Conservation (phyloP, 2,888 invertebrate species). For the Cantharis rustica region DNA sequence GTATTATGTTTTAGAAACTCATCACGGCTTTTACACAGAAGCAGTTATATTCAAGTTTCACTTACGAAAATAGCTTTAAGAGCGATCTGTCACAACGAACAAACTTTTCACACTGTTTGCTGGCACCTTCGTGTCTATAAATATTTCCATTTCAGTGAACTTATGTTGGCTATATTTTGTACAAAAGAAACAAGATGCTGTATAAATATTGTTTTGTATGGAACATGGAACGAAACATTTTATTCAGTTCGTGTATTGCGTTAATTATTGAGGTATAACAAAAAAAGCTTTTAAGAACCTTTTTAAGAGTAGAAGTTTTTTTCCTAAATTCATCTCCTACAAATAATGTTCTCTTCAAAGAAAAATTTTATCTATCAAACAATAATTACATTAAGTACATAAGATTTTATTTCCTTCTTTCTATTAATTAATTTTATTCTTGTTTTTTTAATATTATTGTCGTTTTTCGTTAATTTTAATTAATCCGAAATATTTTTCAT, state of each 20-base stretch:
- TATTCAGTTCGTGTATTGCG: not conserved
- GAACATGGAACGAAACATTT: not conserved
- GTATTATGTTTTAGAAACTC: slow-evolving; percentile 25
- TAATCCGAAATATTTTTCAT: not conserved
- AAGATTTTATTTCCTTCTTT: not conserved
- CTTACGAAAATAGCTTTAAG: slow-evolving; percentile 30
- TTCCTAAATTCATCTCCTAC: not conserved
- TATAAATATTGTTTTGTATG: slow-evolving; percentile 24
- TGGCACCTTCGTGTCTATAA: slow-evolving; percentile 31
- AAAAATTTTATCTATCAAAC: not conserved
- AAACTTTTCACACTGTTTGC: slow-evolving; percentile 31
- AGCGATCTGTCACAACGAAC: slow-evolving; percentile 29
- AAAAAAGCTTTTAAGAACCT: slow-evolving; percentile 2
- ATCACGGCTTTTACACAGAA: slow-evolving; percentile 27
- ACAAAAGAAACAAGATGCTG: slow-evolving; percentile 18
- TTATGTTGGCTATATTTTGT: slow-evolving; percentile 26
- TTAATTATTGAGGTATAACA: slow-evolving; percentile 2
- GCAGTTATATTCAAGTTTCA: slow-evolving; percentile 30
- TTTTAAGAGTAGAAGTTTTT: not conserved
- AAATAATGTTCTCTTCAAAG: not conserved
- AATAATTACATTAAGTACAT: not conserved
- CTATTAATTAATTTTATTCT: not conserved
- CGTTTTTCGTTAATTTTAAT: not conserved
- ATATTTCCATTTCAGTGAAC: slow-evolving; percentile 31
- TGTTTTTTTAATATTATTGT: not conserved